Base-by-base conservation (phyloP, 2,888 invertebrate genomes). In the Caenorhabditis sp. region DNA sequence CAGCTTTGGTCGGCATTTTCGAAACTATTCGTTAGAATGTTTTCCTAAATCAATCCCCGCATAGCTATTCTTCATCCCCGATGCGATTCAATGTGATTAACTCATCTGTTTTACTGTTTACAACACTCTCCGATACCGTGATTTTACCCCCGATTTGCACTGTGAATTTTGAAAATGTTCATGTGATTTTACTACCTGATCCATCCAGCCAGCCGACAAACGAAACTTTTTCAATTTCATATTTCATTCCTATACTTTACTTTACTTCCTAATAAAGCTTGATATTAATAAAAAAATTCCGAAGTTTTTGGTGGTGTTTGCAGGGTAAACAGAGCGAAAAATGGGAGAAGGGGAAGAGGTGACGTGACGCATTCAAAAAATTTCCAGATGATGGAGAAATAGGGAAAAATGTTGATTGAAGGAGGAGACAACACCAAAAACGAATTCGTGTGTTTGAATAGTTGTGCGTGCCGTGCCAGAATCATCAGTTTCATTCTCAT, bases 11-110 rank as follows among this genome's bases (percentile, higher is more conserved):
- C 68, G 62, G 44, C 47, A 32, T n/a, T 18, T 5, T 1, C 5
- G 20, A 40, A 40, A 6, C 40, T 13, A 13, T 5, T 13, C 40
- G 40, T 20, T n/a, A n/a, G n/a, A n/a, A n/a, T n/a, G n/a, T n/a
- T n/a, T 2, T 24, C 15, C 61, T 28, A 44, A 35, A 5, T 32
- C 2, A 24, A 28, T n/a, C n/a, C n/a, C 60, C 62, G 70, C 65
- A 37, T 47, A 77, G 82, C 72, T 82, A 82, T 82, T 82, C 82
- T 61, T 82, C 82, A 74, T 82, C 82, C 65, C 82, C 74, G 82
- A 82, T 82, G 78, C 82, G 62, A 64, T 82, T 76, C 69, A 82
- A 78, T 82, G 82, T 82, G 82, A 82, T 82, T 78, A 65, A 74
- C 60, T 65, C 67, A 78, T 69, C 78, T 82, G 82, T 79, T 82